Evolutionary conservation across 2,888 invertebrate species (phyloP), one percentile per base, ranked within the genome.

Genomic region (Falcaria lacertinaria): DNA sequence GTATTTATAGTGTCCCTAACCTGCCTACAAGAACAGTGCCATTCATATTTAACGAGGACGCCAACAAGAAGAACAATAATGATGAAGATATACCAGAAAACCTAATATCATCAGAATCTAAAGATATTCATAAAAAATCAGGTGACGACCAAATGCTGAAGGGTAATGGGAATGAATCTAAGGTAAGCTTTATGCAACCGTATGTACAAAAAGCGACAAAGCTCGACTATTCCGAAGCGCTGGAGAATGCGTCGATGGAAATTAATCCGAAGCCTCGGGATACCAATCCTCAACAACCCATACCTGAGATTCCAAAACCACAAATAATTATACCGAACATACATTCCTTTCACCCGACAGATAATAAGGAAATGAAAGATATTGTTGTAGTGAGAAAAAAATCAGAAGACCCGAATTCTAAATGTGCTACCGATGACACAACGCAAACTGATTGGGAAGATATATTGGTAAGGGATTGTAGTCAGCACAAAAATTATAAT

Each of bases 361-460:
- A 28, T 28, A 11, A 28, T 28, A 28, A 11, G 11, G 28, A 28
- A 11, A 28, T 28, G 8, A 3, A 7, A 11, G 28, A 28, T 11
- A 28, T 28, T 28, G 28, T 28, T 1, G 28, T 28, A 11, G 28
- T 28, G 3, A 7, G 28, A 22, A 41, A 15, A 15, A 28, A 22
- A 42, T 19, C 28, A 28, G 28, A 11, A 11, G 8, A 28, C 11
- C 28, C 34, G 45, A 47, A 7, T 19, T 22, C 39, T n/a, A 22
- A 41, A 15, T 42, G 28, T 16, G 32, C 15, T 39, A 51, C 41
- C 36, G 62, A 71, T 45, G 50, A 47, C 1, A 44, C 42, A 38
- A 68, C 79, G 2, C 86, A 86, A 57, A 85, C 84, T 3, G 74
- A 74, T 2, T 81, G 79, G 80, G 66, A 62, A 45, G 61, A 69